Base-by-base conservation (phyloP, 1,140 invertebrate species). In the Ips nitidus region DNA sequence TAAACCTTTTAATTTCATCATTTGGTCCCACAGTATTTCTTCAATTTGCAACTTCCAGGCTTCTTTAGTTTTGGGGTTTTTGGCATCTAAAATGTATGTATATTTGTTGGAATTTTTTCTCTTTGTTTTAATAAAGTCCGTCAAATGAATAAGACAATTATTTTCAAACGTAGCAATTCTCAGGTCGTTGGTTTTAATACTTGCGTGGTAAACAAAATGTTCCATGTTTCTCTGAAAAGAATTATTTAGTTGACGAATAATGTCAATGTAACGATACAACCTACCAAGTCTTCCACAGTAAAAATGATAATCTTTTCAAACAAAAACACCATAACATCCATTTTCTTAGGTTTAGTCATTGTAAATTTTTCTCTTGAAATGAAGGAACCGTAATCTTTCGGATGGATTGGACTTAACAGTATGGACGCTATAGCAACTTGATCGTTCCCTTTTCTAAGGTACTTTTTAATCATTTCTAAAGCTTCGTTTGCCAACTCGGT, bases 361-460 rank as follows among this genome's bases (percentile, higher is more conserved):
- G 7, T 70, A 58, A 79, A 79, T 47, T 70, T 70, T 58, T 76
- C 75, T 53, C 75, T 69, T 56, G 76, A 64, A 41, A 78, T 70
- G 65, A 76, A 75, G 4, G 72, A 74, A 36, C 77, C 77, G 50
- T 77, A 73, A 56, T 70, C 59, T 52, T 55, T 66, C 8, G 74
- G 66, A 71, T 74, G 66, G 22, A 77, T 57, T 2, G 73, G 71
- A 62, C 72, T 70, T 3, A 71, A 60, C 38, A 73, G 63, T 43
- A 78, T 77, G 2, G 76, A 78, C 45, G 74, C 75, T 8, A 77
- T 71, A 2, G 76, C 76, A 45, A 79, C 73, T 8, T 61, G 73
- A 63, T 78, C 76, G 57, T 79, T 76, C 4, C 77, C 76, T 57
- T 69, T 75, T 2, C 67, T 69, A 74, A 78, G 74, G 58, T 72